Percentiles rank a stretch among this genome's conserved stretches.
These are phyloP conservation scores for Acronicta aceris DNA, from an alignment of 2,888 invertebrate species.

Conservation along the genomic window DNA sequence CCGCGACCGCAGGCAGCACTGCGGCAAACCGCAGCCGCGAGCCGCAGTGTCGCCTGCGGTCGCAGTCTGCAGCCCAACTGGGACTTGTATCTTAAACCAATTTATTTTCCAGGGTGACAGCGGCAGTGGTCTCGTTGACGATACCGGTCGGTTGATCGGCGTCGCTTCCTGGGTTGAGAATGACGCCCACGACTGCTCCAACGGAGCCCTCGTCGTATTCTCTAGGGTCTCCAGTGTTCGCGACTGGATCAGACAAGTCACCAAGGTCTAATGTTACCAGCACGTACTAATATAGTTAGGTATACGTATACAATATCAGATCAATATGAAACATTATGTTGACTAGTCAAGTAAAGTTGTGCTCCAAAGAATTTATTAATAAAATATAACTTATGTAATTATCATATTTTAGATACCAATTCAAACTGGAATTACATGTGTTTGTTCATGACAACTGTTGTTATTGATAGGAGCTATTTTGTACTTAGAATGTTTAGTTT, in stretches of 20 bases:
- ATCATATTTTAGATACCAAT: conserved; percentile 29
- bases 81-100: too few species aligned
- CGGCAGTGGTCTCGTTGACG: conserved; percentile 82
- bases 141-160: conserved; percentile 70
- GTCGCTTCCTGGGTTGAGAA: conserved; percentile 85
- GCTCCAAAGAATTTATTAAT: conserved; percentile 48
- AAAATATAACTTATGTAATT: conserved; percentile 26
- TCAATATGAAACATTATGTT: conserved; percentile 47
- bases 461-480: conserved; percentile 25
- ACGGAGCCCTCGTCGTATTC: conserved; percentile 78
- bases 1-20: too few species aligned
- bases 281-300: conserved; percentile 11
- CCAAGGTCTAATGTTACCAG: conserved; percentile 63
- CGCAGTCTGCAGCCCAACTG: too few species aligned
- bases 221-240: conserved; percentile 74
- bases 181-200: conserved; percentile 76
- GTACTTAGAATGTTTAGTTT: conserved; percentile 34
- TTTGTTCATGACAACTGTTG: conserved; percentile 27
- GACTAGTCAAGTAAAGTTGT: conserved; percentile 53
- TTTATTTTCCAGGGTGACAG: conserved; percentile 78
- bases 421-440: conserved; percentile 18
- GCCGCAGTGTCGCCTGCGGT: too few species aligned
- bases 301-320: conserved; percentile 44
- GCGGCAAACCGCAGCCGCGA: too few species aligned
- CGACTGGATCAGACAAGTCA: conserved; percentile 77